These are phyloP conservation scores for Eupithecia subfuscata DNA, from an alignment of 2,888 invertebrate genomes.

Conservation along the genomic window DNA sequence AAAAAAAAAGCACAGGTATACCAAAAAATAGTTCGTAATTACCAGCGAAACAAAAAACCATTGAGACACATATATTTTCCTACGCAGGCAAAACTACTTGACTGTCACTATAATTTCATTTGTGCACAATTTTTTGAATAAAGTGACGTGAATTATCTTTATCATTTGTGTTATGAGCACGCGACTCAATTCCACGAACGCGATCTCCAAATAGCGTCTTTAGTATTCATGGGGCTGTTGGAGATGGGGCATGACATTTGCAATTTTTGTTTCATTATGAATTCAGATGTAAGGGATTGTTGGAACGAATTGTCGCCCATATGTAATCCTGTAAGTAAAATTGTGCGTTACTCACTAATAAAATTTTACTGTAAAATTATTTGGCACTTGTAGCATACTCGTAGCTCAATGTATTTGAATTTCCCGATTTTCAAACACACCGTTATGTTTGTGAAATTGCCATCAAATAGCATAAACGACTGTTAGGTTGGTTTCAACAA, in stretches of 20 bases:
- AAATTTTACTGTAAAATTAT: not conserved
- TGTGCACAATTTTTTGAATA: slow-evolving; percentile 44
- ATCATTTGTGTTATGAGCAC: slow-evolving; percentile 70
- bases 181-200: slow-evolving; percentile 74
- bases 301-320: slow-evolving; percentile 66
- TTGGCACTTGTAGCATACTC: not conserved
- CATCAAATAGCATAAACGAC: slow-evolving; percentile 31
- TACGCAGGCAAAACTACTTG: not conserved
- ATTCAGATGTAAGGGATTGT: slow-evolving; percentile 79
- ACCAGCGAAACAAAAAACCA: slow-evolving; percentile 57
- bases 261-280: slow-evolving; percentile 83
- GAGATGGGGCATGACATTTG: slow-evolving; percentile 78
- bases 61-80: slow-evolving; percentile 66
- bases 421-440: not conserved
- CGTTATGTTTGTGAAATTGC: slow-evolving; percentile 1
- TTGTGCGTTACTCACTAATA: slow-evolving; percentile 31
- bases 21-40: not conserved
- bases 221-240: slow-evolving; percentile 80
- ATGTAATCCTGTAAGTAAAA: slow-evolving; percentile 36
- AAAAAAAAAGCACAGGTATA: not conserved
- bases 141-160: slow-evolving; percentile 69
- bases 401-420: not conserved
- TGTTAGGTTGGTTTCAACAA: slow-evolving; percentile 35
- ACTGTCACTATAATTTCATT: not conserved
- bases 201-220: slow-evolving; percentile 78